Evolutionary conservation across 37 sponge, comb jelly and placozoan species (phyloP).

Genomic region (Chondrilla cf. caribensis): DNA sequence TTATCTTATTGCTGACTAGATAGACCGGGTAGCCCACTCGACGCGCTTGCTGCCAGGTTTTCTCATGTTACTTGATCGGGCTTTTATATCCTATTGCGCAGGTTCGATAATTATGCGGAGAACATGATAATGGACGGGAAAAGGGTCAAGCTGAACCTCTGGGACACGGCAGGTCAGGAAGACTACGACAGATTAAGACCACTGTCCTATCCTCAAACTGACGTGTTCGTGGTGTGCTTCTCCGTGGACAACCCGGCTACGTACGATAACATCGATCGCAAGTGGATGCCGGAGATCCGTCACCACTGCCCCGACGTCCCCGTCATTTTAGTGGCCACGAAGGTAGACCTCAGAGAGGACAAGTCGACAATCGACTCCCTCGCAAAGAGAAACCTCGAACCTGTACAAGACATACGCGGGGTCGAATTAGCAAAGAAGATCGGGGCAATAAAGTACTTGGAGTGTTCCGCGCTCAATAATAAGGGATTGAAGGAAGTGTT

Average conservation of each 20-base stretch:
- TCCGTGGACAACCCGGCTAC: conserved; percentile 62
- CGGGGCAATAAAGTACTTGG: conserved; percentile 76
- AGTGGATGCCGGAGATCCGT: conserved; percentile 78
- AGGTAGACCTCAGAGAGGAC: conserved; percentile 81
- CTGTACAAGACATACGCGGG: conserved; percentile 67
- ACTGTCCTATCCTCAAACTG: conserved; percentile 32
- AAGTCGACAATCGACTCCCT: conserved; percentile 48
- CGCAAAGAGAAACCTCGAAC: conserved; percentile 34
- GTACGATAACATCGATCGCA: conserved; percentile 60
- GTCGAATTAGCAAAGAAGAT: conserved; percentile 74
- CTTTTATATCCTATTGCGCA: background rate
- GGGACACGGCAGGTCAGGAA: conserved; percentile 41
- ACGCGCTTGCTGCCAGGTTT: background rate
- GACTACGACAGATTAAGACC: conserved; percentile 42
- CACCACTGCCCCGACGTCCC: conserved; percentile 91
- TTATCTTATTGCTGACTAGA: background rate
- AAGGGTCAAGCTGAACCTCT: conserved; percentile 26
- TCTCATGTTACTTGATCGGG: background rate
- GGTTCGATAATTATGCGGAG: conserved; percentile 41
- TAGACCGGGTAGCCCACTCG: background rate
- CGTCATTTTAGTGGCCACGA: conserved; percentile 77
- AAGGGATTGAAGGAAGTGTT: conserved; percentile 85
- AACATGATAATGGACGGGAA: conserved; percentile 26
- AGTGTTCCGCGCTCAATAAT: conserved; percentile 81
- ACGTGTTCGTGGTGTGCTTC: conserved; percentile 34